phyloP scores from a whole-genome alignment of 2,888 invertebrate genomes.

The Leuctra nigra region DNA sequence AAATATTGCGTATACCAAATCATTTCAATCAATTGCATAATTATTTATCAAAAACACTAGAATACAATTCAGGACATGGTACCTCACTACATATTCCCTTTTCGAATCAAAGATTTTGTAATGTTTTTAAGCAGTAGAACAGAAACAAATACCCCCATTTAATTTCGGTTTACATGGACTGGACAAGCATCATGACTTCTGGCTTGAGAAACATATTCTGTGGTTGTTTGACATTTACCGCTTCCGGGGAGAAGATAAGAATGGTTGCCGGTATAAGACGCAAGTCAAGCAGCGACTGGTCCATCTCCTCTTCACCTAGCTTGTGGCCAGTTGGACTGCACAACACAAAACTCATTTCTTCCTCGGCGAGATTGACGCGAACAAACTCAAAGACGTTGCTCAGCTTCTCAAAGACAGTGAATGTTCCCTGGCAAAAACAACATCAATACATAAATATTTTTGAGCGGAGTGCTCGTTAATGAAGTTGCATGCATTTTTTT shows the following conservation, averaged over 20 bases:
- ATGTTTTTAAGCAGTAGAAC: too few relatives aligned
- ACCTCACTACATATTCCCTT: too few relatives aligned
- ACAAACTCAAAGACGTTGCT: constrained; percentile 71
- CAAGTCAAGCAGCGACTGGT: constrained; percentile 68
- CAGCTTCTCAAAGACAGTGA: constrained; percentile 75
- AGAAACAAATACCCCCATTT: too few relatives aligned
- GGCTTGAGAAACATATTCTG: constrained; percentile 56
- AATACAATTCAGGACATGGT: too few relatives aligned
- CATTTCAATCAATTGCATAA: too few relatives aligned
- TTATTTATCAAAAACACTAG: too few relatives aligned
- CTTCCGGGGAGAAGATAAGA: constrained; percentile 63
- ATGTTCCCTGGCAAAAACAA: constrained; percentile 64
- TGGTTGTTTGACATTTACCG: constrained; percentile 47
- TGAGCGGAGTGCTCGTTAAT: too few relatives aligned
- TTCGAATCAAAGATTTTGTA: too few relatives aligned
- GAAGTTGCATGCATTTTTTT: too few relatives aligned
- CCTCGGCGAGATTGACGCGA: constrained; percentile 63
- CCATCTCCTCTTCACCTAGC: constrained; percentile 55
- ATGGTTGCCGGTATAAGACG: constrained; percentile 77
- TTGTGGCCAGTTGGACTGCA: constrained; percentile 60
- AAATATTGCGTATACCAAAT: too few relatives aligned
- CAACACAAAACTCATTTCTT: constrained; percentile 63
- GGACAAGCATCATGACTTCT: constrained; percentile 65
- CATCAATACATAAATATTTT: too few relatives aligned
- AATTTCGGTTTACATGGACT: constrained; percentile 37